Evolutionary conservation across 2,888 invertebrate genomes (phyloP).

Genomic region (Drosophila formosana): DNA sequence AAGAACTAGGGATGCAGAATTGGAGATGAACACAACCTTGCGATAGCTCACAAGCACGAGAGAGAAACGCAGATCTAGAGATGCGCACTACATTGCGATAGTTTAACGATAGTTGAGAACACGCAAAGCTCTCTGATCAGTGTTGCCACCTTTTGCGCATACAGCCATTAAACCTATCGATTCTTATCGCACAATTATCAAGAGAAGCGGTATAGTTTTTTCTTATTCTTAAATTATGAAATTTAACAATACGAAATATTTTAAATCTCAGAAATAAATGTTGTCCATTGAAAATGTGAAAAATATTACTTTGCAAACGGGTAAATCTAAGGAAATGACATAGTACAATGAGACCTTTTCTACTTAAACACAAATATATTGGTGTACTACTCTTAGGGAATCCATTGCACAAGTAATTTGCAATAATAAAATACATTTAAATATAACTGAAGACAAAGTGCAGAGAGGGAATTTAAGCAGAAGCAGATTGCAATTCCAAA

Average conservation of each 20-base stretch:
- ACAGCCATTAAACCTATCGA: neutral
- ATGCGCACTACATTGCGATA: neutral
- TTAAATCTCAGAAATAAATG: too few species aligned
- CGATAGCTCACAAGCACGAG: neutral
- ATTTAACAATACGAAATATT: too few species aligned
- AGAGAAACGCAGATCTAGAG: neutral
- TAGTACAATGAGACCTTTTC: too few species aligned
- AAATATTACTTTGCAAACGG: too few species aligned
- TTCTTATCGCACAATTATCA: neutral
- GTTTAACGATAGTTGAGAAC: neutral
- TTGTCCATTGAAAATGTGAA: too few species aligned
- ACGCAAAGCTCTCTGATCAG: neutral
- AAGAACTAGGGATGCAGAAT: neutral
- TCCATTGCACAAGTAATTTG: neutral
- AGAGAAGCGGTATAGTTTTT: too few species aligned
- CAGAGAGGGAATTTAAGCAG: neutral
- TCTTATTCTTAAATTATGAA: too few species aligned
- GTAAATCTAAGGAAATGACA: too few species aligned
- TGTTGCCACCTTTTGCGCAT: neutral
- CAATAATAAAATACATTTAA: neutral
- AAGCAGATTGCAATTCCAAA: neutral
- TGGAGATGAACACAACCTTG: neutral
- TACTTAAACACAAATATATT: too few species aligned
- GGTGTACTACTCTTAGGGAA: too few species aligned
- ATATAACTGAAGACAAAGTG: neutral